Evolutionary conservation across 2,113 vertebrate species (phyloP).

Genomic region (Typhlomys cinereus): DNA sequence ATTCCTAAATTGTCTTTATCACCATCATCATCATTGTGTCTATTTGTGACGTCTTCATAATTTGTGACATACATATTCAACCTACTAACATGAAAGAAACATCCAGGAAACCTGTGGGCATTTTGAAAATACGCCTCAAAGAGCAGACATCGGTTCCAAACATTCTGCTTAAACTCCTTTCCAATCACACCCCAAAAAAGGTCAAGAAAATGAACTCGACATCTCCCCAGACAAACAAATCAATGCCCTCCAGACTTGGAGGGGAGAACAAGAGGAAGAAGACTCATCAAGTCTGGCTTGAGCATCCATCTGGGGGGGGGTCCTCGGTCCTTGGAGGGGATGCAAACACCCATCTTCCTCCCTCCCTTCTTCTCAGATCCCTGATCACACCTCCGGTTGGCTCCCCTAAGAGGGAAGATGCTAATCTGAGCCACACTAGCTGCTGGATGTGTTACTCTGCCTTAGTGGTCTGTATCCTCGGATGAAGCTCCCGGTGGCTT

Average conservation of each 20-base stretch:
- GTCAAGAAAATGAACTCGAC: neutral
- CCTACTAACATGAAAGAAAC: neutral
- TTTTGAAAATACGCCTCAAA: neutral
- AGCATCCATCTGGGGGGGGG: neutral
- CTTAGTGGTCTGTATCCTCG: neutral
- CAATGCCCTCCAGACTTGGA: neutral
- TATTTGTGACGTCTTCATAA: neutral
- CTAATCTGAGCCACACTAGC: neutral
- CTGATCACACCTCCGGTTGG: neutral
- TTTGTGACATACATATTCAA: neutral
- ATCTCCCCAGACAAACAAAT: neutral
- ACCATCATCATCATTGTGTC: neutral
- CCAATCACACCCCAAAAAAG: neutral
- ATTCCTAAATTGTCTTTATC: neutral
- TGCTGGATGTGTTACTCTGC: neutral
- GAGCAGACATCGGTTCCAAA: neutral
- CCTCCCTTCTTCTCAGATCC: neutral
- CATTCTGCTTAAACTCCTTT: neutral
- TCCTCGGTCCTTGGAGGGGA: neutral
- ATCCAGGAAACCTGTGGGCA: neutral
- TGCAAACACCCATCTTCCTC: neutral
- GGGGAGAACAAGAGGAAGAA: neutral
- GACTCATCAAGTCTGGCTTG: neutral
- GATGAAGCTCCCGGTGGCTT: constrained; percentile 7
- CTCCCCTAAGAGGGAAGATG: neutral